phyloP scores from a whole-genome alignment of 2,113 vertebrate species.

The Pardalotus punctatus region DNA sequence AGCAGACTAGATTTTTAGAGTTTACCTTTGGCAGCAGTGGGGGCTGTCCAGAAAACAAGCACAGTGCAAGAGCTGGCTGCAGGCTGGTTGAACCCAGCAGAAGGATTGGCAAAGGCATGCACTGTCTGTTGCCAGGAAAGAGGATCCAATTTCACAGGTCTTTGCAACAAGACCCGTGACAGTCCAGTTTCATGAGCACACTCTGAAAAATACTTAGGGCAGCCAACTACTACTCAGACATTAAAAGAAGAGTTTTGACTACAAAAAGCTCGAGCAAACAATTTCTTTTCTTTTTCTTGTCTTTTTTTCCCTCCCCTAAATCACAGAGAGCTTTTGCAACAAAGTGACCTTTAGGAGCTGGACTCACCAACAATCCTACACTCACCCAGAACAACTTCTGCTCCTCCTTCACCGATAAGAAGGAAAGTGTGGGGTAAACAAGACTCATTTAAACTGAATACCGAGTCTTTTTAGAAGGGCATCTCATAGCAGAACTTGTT shows the following conservation, averaged over 20 bases:
- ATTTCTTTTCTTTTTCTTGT: not conserved
- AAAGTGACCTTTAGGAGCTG: not conserved
- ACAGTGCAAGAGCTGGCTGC: not conserved
- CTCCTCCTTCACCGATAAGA: not conserved
- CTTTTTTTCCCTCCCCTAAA: accelerated
- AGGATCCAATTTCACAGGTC: not conserved
- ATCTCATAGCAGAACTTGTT: not conserved
- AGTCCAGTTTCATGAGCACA: not conserved
- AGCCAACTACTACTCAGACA: not conserved
- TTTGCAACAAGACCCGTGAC: not conserved
- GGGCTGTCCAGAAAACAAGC: not conserved
- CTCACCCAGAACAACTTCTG: not conserved
- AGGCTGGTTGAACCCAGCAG: not conserved
- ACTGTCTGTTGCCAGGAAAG: not conserved
- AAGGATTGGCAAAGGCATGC: not conserved
- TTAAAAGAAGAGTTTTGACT: not conserved
- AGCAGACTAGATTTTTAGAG: not conserved
- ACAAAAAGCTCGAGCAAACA: not conserved
- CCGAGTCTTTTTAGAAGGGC: not conserved
- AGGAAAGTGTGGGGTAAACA: not conserved
- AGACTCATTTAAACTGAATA: not conserved
- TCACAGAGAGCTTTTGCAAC: not conserved
- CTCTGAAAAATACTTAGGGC: not conserved
- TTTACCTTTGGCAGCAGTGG: not conserved
- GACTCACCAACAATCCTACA: not conserved